Evolutionary conservation across 2,113 vertebrate genomes (phyloP), one percentile per base, ranked within the genome.

Genomic region (Muntiacus muntjak): DNA sequence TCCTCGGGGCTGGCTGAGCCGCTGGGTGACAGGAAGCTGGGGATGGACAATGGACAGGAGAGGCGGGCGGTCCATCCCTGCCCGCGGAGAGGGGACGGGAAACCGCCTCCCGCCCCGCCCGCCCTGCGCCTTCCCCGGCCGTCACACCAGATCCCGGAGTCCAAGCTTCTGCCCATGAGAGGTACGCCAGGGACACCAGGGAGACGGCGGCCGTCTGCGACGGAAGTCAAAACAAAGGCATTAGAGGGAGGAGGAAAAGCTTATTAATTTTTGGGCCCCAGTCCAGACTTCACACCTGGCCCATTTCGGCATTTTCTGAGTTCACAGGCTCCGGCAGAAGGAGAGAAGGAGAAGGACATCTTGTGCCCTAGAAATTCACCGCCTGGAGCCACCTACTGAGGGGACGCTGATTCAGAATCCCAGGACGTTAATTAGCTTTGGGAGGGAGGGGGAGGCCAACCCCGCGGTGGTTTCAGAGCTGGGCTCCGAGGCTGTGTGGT

Each of bases 311-410:
- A 21, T 87, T 83, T 92, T 92, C 52, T 87, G 74, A 93, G 47
- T 33, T 74, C 86, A 90, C 45, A 97, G 92, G 58, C 62, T 87
- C 57, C 17, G 14, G 79, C 94, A 96, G 92, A 71, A 92, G 90
- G 87, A 89, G 67, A 47, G 67, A 54, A 87, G 28, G 82, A 74
- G 55, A 74, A 74, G 55, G 93, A 89, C 97, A 97, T 95, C 96
- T 87, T 97, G 96, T 98, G 95, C 28, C 98, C 98, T 91, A 98
- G 96, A 98, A 98, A 98, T 95, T 89, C 78, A 95, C 83, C 45
- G 95, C 97, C 97, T 93, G 33, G 50, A 91, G 97, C 97, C 52
- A 64, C 91, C 71, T 76, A 58, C 94, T 12, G 25, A 92, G 91
- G 89, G 2, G 11, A 43, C 0, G n/a, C 33, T 97, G 93, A 96